phyloP scores from a whole-genome alignment of 2,113 vertebrate species.

The Gallinago jamesoni region DNA sequence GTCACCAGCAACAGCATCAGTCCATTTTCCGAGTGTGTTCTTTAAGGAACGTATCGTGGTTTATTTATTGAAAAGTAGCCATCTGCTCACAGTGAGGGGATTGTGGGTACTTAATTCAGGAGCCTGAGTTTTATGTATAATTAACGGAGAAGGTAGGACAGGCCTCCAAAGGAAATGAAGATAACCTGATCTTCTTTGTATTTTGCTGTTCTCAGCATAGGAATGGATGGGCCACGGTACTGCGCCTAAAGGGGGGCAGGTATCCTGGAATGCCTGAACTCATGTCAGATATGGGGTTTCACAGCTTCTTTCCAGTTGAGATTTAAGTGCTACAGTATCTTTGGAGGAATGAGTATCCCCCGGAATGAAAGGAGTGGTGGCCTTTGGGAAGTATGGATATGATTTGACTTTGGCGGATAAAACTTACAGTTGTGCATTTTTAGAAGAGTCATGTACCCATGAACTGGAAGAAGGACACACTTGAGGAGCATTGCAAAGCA shows the following conservation, averaged over 20 bases:
- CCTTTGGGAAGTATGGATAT: not conserved
- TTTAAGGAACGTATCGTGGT: not conserved
- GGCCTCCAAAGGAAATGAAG: not conserved
- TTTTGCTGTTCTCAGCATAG: not conserved
- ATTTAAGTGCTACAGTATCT: not conserved
- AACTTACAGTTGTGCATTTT: not conserved
- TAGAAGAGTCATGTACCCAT: not conserved
- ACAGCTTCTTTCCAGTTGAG: not conserved
- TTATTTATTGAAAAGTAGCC: not conserved
- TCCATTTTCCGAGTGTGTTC: not conserved
- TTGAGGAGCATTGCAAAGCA: not conserved
- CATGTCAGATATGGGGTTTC: not conserved
- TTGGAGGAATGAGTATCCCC: not conserved
- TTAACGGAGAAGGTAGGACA: not conserved
- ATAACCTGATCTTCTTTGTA: not conserved
- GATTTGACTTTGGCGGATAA: not conserved
- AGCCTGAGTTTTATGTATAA: not conserved
- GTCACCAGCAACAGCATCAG: not conserved
- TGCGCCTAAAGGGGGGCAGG: not conserved
- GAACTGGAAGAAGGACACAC: not conserved
- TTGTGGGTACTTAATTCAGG: not conserved
- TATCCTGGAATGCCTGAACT: not conserved
- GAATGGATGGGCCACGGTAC: not conserved
- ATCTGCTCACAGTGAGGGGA: not conserved
- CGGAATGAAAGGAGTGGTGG: not conserved